These are phyloP conservation scores for Enhydra lutris DNA, from an alignment of 2,113 vertebrate genomes.

Conservation along the genomic window DNA sequence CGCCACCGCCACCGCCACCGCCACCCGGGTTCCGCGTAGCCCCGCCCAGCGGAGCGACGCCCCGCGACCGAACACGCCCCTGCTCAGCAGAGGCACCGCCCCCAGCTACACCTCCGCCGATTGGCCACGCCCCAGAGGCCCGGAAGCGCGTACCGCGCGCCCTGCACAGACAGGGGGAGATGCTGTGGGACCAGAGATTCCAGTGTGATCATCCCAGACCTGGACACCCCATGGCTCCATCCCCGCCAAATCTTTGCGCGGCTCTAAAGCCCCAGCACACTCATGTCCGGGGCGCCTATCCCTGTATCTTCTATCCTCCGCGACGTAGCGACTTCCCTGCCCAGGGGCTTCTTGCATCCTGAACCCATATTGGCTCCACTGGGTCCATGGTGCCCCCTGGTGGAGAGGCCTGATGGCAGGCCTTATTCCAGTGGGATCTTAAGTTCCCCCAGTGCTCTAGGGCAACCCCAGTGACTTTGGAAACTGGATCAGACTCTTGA, in stretches of 20 bases:
- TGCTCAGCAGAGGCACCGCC: background rate
- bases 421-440: background rate
- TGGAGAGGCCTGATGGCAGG: background rate
- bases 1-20: background rate
- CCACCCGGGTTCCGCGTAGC: background rate
- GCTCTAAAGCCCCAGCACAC: background rate
- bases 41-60: background rate
- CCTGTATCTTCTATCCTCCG: background rate
- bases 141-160: rapidly evolving
- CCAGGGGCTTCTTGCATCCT: background rate
- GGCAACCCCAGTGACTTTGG: background rate
- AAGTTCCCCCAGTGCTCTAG: background rate
- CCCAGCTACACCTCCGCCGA: background rate
- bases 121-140: background rate
- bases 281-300: background rate
- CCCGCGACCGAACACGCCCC: background rate
- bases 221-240: background rate
- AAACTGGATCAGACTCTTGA: background rate
- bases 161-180: rapidly evolving
- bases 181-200: rapidly evolving
- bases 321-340: rapidly evolving
- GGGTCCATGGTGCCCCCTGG: background rate
- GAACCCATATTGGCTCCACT: rapidly evolving
- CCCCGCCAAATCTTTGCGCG: background rate
- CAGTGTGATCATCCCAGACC: background rate